Conservation (phyloP, 1,140 invertebrate species). For the Drosophila sp. region DNA sequence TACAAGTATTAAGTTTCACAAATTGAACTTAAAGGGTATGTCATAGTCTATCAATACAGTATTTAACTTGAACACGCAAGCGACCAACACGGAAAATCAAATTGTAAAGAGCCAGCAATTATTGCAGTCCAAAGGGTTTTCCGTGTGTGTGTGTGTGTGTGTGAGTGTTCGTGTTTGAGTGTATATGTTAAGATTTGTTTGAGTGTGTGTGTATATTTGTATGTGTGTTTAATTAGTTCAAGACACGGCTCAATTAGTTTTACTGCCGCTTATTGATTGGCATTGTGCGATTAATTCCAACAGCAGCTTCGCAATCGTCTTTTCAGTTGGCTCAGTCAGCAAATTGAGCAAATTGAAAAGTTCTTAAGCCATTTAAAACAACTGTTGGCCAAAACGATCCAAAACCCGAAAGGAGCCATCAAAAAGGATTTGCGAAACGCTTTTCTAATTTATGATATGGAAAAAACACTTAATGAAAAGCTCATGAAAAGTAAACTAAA, state of each 20-base stretch:
- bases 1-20: background rate
- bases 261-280: conserved; percentile 75
- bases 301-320: conserved; percentile 24
- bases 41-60: background rate
- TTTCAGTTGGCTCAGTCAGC: conserved; percentile 7
- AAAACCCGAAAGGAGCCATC: conserved; percentile 5
- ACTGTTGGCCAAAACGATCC: conserved; percentile 1
- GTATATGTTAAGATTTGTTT: background rate
- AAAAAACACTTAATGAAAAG: conserved; percentile 1
- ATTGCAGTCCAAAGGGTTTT: conserved; percentile 37
- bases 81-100: conserved; percentile 46
- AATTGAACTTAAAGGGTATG: conserved; percentile 8
- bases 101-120: conserved; percentile 62
- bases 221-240: conserved; percentile 72
- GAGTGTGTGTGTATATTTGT: conserved; percentile 4
- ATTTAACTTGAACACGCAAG: conserved; percentile 29
- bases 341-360: conserved; percentile 53
- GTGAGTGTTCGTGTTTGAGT: conserved; percentile 3
- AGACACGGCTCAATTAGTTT: conserved; percentile 78
- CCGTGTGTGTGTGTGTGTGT: background rate
- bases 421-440: conserved; percentile 19
- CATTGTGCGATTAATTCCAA: conserved; percentile 65
- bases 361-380: conserved; percentile 43
- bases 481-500: background rate
- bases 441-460: conserved; percentile 1